Evolutionary conservation across 30 jellyfish, hydroid and myxozoan species (phyloP).

Genomic region (Aurelia aurita): DNA sequence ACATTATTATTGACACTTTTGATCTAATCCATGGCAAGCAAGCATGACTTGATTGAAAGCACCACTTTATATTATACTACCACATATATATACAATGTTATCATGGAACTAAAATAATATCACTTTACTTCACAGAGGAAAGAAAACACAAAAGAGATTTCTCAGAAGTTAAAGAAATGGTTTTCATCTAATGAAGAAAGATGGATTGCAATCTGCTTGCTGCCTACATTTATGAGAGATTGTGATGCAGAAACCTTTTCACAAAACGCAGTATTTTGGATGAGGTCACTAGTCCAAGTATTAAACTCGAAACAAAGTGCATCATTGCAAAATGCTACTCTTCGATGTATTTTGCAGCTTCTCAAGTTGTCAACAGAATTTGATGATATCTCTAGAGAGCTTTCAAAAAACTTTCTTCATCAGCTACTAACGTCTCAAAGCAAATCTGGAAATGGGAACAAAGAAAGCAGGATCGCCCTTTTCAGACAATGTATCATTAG

Average conservation of each 20-base stretch:
- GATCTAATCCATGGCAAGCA: too few relatives aligned
- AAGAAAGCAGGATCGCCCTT: not conserved
- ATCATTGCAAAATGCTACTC: not conserved
- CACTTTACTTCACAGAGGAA: conserved; percentile 16
- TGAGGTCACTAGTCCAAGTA: conserved; percentile 43
- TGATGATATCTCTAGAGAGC: conserved; percentile 53
- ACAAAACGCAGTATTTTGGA: conserved; percentile 54
- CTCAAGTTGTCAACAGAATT: conserved; percentile 24
- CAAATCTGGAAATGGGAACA: conserved; percentile 5
- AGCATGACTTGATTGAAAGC: too few relatives aligned
- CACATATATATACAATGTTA: too few relatives aligned
- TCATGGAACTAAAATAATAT: too few relatives aligned
- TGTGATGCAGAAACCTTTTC: conserved; percentile 40
- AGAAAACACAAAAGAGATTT: conserved; percentile 17
- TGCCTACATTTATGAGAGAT: conserved; percentile 17
- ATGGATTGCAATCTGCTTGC: conserved; percentile 64
- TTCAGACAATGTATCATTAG: conserved; percentile 30
- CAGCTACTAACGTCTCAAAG: conserved; percentile 34
- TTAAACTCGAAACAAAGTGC: conserved; percentile 25
- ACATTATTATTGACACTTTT: too few relatives aligned
- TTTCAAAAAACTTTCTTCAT: conserved; percentile 32
- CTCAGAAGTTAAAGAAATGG: conserved; percentile 40
- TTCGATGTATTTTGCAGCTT: conserved; percentile 12
- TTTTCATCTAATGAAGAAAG: conserved; percentile 40
- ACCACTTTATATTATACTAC: too few relatives aligned